These are phyloP conservation scores for Ganaspis brasiliensis DNA, from an alignment of 2,888 invertebrate genomes.

Conservation along the genomic window DNA sequence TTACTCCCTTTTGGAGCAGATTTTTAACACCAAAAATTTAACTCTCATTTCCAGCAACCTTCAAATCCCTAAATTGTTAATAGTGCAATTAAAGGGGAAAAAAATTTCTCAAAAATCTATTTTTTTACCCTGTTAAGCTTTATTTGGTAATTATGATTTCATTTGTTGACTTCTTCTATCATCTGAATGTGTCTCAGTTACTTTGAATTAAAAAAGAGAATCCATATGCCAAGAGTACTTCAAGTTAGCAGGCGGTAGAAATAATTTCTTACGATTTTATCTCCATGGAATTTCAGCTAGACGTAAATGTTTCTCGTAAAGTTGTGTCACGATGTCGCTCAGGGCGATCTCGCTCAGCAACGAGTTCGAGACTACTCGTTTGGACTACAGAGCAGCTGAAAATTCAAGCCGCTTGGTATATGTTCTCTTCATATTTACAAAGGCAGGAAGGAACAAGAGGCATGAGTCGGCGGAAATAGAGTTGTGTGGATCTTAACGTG, in stretches of 20 bases:
- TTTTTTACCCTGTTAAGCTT: too few species aligned
- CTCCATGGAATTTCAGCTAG: conserved; percentile 71
- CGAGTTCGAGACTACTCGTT: conserved; percentile 50
- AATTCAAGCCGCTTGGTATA: conserved; percentile 48
- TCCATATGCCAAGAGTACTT: conserved; percentile 51
- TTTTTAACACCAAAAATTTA: too few species aligned
- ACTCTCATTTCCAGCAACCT: too few species aligned
- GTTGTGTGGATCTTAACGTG: conserved; percentile 20
- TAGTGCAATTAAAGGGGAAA: too few species aligned
- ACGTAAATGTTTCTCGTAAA: conserved; percentile 74
- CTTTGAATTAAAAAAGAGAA: conserved; percentile 50
- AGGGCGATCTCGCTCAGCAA: conserved; percentile 51
- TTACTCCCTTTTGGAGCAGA: too few species aligned
- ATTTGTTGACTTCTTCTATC: too few species aligned
- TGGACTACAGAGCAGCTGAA: conserved; percentile 53
- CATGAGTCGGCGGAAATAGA: conserved; percentile 8
- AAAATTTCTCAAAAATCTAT: too few species aligned
- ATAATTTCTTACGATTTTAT: conserved; percentile 75
- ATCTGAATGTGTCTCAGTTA: conserved; percentile 46
- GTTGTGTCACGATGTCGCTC: conserved; percentile 70
- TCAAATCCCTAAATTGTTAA: too few species aligned
- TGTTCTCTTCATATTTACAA: conserved; percentile 47
- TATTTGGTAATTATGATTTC: too few species aligned
- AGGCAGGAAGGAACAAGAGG: conserved; percentile 31
- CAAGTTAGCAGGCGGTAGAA: conserved; percentile 65